Evolutionary conservation across 1,140 invertebrate species (phyloP), one percentile per base, ranked within the genome.

Genomic region (Heliconius nattereri): DNA sequence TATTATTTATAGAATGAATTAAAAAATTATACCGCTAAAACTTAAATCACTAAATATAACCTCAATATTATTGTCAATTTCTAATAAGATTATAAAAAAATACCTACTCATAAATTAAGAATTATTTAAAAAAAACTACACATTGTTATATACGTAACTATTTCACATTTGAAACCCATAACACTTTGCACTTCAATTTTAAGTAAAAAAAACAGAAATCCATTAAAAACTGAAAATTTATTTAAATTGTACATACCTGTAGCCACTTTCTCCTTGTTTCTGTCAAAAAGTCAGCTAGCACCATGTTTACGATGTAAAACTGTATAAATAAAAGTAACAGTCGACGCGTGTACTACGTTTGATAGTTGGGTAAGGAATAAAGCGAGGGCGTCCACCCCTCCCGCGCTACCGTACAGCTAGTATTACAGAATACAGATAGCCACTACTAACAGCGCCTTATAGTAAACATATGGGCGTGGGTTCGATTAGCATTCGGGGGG

Each of bases 221-320:
- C 0, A 11, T 9, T 9, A 9, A 60, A n/a, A 23, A 23, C 20
- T 29, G 11, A 13, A 26, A 26, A 26, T 3, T 66, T 45, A 45
- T 49, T 52, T 20, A 70, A 66, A 74, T 70, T 23, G 1, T n/a
- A 84, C 90, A 80, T 54, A 93, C 92, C 89, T 93, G 92, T 66
- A 92, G 73, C 92, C 92, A 93, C 73, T 91, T 86, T 84, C 87
- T 86, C 72, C 92, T 84, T 7, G 92, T 93, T 76, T 93, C 92
- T 45, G 91, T 91, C 75, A 93, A 81, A 57, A 93, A 91, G 57
- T 93, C 90, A 37, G 91, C 85, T 29, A 93, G 83, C 85, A 93
- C 91, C 92, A 93, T 93, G 76, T 79, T 84, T 72, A 83, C 85
- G 81, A 78, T 49, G 83, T 81, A 16, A 71, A 81, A 74, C 74